Evolutionary conservation across 2,888 invertebrate species (phyloP), one percentile per base, ranked within the genome.

Genomic region (Scaptomyza reducta): DNA sequence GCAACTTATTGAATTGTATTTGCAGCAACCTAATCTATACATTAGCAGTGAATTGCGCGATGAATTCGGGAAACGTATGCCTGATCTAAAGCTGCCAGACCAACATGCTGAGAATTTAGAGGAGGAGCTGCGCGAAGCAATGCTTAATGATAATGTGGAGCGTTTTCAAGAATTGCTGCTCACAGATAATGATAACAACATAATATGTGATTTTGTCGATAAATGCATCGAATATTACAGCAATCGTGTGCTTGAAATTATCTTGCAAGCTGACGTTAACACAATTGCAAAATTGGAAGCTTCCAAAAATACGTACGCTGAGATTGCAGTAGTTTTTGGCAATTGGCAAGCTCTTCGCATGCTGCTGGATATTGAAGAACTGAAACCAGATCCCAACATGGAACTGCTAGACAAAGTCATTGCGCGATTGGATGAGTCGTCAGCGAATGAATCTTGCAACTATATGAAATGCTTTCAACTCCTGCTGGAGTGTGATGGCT

Each of bases 291-390:
- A 31, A 25, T 59, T 71, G 7, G 68, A 74, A 27, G 5, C 10
- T 10, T 27, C 11, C 27, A 58, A 73, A 2, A 80, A 69, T 59
- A 92, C 93, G 50, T 93, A 95, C 13, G 92, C 95, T 18, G 93
- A 94, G 69, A 92, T 94, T 44, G 94, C 95, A 33, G 93, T 95
- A 40, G 92, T 93, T 50, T 93, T 93, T 79, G 95, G 95, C n/a
- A 90, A 90, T 56, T 88, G 83, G 79, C 58, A 79, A 53, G 84
- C 83, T 0, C 65, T 91, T 25, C 60, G 83, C 31, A 73, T 80
- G 40, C 62, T 91, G 11, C 51, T 91, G 92, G 92, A 38, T 3
- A 14, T 1, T 92, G 66, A 92, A 87, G 46, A 93, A 90, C 92
- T 93, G 56, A 93, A 92, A 66, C 87, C 92, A 22, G 91, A 92